These are phyloP conservation scores for Macropis europaea DNA, from an alignment of 2,888 invertebrate species.

Conservation along the genomic window DNA sequence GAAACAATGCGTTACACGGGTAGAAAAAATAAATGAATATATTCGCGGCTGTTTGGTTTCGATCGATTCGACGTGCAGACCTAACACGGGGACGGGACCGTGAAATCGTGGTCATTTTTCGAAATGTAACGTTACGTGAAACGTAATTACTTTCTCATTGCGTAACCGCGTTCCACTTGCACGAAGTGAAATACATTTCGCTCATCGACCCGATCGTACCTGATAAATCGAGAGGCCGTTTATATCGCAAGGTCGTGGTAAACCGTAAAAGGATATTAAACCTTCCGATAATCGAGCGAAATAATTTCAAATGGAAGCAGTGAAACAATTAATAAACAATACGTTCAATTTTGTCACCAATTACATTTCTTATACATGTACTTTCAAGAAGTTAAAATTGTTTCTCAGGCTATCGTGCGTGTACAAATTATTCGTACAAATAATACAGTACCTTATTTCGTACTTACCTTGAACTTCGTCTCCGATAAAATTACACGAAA, in stretches of 20 bases:
- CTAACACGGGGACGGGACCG: not conserved
- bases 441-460: conserved; percentile 18
- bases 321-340: too few relatives aligned
- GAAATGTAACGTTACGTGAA: not conserved
- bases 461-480: conserved; percentile 26
- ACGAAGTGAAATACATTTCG: not conserved
- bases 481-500: conserved; percentile 8
- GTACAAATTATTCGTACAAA: not conserved
- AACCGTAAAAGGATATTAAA: not conserved
- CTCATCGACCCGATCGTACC: too few relatives aligned
- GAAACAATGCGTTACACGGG: too few relatives aligned
- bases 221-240: too few relatives aligned
- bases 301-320: too few relatives aligned
- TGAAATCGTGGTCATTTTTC: not conserved
- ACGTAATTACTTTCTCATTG: conserved; percentile 6
- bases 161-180: not conserved
- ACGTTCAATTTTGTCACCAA: too few relatives aligned
- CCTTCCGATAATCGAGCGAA: not conserved
- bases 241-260: not conserved
- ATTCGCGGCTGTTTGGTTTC: too few relatives aligned
- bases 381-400: too few relatives aligned
- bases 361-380: too few relatives aligned
- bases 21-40: too few relatives aligned
- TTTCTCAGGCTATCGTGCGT: not conserved
- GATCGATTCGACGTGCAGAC: too few relatives aligned